Conservation (phyloP, 2,888 invertebrate species). For the Nymphalis urticae region DNA sequence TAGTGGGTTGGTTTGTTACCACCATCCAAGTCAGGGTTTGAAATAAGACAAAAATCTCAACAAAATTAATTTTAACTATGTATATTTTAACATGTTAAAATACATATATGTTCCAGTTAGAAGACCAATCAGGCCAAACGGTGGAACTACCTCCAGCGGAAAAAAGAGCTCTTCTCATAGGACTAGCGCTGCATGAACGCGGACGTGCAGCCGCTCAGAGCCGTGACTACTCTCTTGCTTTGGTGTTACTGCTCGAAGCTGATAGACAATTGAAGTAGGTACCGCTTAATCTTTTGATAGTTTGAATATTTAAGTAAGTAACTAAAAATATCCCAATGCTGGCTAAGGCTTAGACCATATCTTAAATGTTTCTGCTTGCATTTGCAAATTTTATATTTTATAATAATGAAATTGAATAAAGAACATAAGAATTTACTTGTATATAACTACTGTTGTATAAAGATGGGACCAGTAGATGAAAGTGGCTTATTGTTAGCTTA, state of each 20-base stretch:
- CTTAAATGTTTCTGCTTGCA: too few species aligned
- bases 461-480: too few species aligned
- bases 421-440: too few species aligned
- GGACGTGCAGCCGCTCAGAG: constrained; percentile 85
- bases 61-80: neutral
- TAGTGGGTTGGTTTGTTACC: too few species aligned
- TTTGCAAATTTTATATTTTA: too few species aligned
- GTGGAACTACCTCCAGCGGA: constrained; percentile 87
- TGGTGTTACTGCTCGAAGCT: constrained; percentile 89
- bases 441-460: too few species aligned
- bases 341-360: too few species aligned
- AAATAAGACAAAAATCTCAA: too few species aligned
- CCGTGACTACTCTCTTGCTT: constrained; percentile 85
- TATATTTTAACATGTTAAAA: neutral
- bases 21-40: too few species aligned
- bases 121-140: constrained; percentile 89
- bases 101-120: constrained; percentile 72
- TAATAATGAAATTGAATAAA: too few species aligned
- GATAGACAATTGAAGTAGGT: constrained; percentile 85
- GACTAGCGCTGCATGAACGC: constrained; percentile 90
- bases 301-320: neutral
- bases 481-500: too few species aligned
- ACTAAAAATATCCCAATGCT: too few species aligned
- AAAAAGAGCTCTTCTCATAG: constrained; percentile 86
- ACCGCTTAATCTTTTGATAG: neutral